Evolutionary conservation across 2,797 vertebrate genomes (phyloP).

Genomic region (Sandelia bainsii): DNA sequence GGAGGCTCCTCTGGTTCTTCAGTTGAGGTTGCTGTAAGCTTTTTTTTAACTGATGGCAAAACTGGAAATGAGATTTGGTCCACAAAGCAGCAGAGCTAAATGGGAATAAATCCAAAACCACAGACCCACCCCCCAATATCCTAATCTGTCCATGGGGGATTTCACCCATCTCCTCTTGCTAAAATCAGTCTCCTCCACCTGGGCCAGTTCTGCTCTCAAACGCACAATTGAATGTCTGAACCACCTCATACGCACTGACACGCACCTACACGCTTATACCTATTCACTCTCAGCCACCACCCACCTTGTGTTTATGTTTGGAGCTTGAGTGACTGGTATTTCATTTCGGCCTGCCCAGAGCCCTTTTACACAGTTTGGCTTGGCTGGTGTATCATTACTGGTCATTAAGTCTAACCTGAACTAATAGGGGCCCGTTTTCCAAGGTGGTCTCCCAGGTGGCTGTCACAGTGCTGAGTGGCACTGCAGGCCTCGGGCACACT

Average conservation of each 20-base stretch:
- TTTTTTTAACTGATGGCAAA: constrained; percentile 71
- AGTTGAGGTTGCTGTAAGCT: constrained; percentile 42
- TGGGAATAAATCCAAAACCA: constrained; percentile 61
- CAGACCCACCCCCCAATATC: constrained; percentile 13
- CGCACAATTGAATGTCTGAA: constrained; percentile 41
- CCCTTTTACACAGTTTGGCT: constrained; percentile 75
- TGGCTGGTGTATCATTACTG: constrained; percentile 82
- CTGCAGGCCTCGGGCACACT: constrained; percentile 37
- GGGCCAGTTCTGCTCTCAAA: constrained; percentile 48
- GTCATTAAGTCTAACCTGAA: constrained; percentile 86
- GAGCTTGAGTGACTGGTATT: constrained; percentile 84
- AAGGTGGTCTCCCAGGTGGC: constrained; percentile 84
- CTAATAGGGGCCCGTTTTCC: constrained; percentile 84
- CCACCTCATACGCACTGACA: constrained; percentile 35
- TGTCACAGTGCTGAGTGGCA: constrained; percentile 77
- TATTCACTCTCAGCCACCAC: constrained; percentile 65
- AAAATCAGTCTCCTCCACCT: constrained; percentile 52
- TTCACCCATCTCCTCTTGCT: constrained; percentile 48
- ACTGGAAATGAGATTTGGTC: constrained; percentile 81
- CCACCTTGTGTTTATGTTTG: constrained; percentile 79
- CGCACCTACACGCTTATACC: constrained; percentile 59
- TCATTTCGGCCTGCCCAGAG: constrained; percentile 76
- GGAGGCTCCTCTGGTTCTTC: constrained; percentile 69
- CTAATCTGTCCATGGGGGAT: constrained; percentile 60
- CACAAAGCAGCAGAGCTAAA: constrained; percentile 58